These are phyloP conservation scores for Pedionomus torquatus DNA, from an alignment of 2,113 vertebrate species.

Conservation along the genomic window DNA sequence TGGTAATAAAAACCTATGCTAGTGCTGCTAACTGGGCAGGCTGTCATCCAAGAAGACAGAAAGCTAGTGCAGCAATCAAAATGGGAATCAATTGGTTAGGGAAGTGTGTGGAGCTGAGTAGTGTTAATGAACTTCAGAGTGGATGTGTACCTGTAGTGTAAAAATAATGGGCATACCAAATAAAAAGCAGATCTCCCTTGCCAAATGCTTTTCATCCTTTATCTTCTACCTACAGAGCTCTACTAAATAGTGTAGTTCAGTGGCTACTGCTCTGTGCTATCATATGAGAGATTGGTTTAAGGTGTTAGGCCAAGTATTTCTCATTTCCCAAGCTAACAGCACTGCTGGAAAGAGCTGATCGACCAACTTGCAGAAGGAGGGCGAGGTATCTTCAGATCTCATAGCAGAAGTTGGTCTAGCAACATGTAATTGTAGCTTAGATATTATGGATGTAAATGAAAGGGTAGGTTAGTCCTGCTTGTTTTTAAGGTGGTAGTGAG, in stretches of 20 bases:
- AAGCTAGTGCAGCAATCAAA: neutral
- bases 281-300: neutral
- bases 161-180: slow-evolving; percentile 9
- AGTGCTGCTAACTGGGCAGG: neutral
- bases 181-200: neutral
- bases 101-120: neutral
- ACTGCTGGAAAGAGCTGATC: neutral
- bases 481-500: neutral
- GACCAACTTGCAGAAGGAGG: neutral
- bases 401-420: neutral
- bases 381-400: neutral
- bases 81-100: neutral
- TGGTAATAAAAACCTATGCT: neutral
- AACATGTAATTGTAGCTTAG: neutral
- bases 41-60: neutral
- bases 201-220: neutral
- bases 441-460: neutral
- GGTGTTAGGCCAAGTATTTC: neutral
- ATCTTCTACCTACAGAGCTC: neutral
- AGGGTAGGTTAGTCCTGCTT: neutral
- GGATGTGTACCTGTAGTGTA: neutral
- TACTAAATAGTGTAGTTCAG: neutral
- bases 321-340: neutral
- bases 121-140: slow-evolving; percentile 22
- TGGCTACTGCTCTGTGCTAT: neutral